Percentiles rank a stretch among this genome's conserved stretches.
Evolutionary conservation across 1,140 invertebrate genomes (phyloP).

Genomic region (Cyphomyrmex costatus): DNA sequence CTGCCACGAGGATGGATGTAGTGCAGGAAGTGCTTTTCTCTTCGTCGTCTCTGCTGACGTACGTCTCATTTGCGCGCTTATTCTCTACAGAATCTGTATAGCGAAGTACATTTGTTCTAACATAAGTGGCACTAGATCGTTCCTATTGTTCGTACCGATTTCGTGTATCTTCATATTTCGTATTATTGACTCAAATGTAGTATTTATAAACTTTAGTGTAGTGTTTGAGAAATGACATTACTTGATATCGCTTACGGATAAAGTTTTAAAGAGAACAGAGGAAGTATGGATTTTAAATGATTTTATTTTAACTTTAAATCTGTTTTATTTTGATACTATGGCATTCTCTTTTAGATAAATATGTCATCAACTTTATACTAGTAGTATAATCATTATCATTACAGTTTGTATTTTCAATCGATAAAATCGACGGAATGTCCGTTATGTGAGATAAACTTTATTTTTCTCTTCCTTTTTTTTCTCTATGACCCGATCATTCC

Average conservation of each 20-base stretch:
- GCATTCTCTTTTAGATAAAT: neutral
- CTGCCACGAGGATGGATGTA: conserved; percentile 23
- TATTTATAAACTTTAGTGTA: neutral
- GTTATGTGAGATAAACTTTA: conserved; percentile 16
- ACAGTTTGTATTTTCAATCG: neutral
- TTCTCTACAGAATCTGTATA: conserved; percentile 1
- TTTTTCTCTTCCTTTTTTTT: conserved; percentile 17
- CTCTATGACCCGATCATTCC: conserved; percentile 15
- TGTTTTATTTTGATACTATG: neutral
- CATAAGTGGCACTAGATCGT: neutral
- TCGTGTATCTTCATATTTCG: too few species aligned
- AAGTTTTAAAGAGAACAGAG: neutral
- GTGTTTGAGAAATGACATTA: neutral
- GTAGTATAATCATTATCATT: neutral
- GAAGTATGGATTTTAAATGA: neutral
- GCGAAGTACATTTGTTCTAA: neutral
- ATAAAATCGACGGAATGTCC: neutral
- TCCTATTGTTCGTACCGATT: neutral
- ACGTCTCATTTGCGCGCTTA: conserved; percentile 4
- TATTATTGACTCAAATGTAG: too few species aligned
- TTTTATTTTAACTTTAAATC: neutral
- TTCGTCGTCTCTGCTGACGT: neutral
- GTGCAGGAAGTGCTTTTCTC: conserved; percentile 45
- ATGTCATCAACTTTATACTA: neutral
- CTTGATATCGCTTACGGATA: neutral